Evolutionary conservation across 2,888 invertebrate genomes (phyloP).

Genomic region (Orchestes rusci): DNA sequence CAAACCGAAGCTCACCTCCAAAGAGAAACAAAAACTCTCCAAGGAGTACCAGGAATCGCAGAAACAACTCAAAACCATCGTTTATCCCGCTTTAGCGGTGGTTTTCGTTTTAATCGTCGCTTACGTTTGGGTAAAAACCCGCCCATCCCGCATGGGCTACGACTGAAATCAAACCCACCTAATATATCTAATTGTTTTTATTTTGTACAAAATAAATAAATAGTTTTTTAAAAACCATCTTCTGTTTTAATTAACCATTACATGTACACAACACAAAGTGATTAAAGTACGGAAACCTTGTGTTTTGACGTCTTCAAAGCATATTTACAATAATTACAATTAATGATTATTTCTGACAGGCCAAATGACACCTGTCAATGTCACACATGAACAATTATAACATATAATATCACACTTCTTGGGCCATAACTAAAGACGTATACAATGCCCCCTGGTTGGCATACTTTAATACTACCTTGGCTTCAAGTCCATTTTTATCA

Average conservation of each 20-base stretch:
- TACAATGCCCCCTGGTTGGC: too few species aligned
- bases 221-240: constrained; percentile 22
- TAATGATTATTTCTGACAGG: too few species aligned
- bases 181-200: constrained; percentile 20
- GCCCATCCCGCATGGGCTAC: constrained; percentile 45
- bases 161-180: constrained; percentile 11
- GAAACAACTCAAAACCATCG: constrained; percentile 70
- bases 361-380: too few species aligned
- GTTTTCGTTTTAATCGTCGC: constrained; percentile 64
- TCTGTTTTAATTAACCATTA: constrained; percentile 14
- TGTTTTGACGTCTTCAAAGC: not conserved
- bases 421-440: too few species aligned
- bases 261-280: constrained; percentile 28
- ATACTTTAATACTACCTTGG: not conserved
- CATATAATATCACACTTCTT: too few species aligned
- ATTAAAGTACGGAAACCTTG: constrained; percentile 19
- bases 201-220: constrained; percentile 26
- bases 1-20: constrained; percentile 72
- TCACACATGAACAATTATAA: too few species aligned
- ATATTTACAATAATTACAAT: constrained; percentile 1
- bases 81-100: constrained; percentile 63
- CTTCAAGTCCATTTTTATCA: constrained; percentile 1
- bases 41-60: constrained; percentile 75
- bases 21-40: constrained; percentile 77
- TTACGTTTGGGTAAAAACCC: constrained; percentile 74